Percentiles rank a stretch among this genome's conserved stretches.
These are phyloP conservation scores for Nezara viridula DNA, from an alignment of 2,888 invertebrate genomes.

Conservation along the genomic window DNA sequence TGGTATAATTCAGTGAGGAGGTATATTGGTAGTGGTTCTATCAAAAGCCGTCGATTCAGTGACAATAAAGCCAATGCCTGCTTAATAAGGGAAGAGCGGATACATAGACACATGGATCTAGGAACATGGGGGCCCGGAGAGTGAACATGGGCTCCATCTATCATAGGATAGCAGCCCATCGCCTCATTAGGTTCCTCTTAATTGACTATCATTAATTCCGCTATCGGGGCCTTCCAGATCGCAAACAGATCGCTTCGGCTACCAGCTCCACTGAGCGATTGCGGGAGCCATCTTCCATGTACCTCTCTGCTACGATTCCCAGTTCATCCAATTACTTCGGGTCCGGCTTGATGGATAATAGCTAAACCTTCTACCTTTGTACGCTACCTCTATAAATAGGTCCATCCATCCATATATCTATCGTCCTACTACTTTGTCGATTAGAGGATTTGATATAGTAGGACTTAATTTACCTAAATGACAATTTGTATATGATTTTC, in stretches of 20 bases:
- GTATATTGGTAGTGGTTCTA: not conserved
- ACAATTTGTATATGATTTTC: too few relatives aligned
- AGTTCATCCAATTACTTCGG: not conserved
- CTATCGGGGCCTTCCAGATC: not conserved
- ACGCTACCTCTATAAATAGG: not conserved
- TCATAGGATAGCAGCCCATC: not conserved
- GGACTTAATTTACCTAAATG: not conserved
- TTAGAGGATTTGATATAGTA: not conserved
- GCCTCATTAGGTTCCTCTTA: not conserved
- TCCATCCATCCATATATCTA: not conserved
- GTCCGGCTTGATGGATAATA: not conserved
- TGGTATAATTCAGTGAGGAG: not conserved
- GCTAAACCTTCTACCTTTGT: not conserved
- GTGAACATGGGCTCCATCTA: not conserved
- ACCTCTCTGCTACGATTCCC: not conserved
- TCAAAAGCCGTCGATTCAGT: not conserved
- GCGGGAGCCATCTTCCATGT: not conserved
- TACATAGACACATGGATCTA: not conserved
- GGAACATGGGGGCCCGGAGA: not conserved
- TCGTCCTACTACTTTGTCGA: not conserved
- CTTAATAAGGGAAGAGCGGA: not conserved
- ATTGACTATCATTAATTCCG: constrained; percentile 11
- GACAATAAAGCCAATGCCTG: not conserved
- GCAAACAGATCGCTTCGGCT: constrained; percentile 1
- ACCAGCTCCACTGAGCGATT: not conserved